Evolutionary conservation across 2,113 vertebrate species (phyloP).

Genomic region (Istiophorus platypterus): DNA sequence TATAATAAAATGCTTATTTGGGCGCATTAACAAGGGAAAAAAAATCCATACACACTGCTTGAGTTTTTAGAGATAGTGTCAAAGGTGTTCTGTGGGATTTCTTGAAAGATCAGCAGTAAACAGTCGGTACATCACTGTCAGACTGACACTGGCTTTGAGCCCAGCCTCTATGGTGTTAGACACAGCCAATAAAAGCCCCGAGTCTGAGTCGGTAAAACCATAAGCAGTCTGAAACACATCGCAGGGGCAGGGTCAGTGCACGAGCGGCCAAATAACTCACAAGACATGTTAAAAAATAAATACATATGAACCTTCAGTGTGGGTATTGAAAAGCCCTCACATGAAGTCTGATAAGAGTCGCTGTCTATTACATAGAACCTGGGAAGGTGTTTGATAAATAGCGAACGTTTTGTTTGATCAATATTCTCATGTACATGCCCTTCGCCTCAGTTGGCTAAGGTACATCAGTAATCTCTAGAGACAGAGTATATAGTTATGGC

Average conservation of each 20-base stretch:
- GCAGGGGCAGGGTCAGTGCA: neutral
- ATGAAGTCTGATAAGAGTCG: neutral
- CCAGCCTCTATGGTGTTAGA: constrained; percentile 20
- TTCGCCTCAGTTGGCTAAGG: constrained; percentile 33
- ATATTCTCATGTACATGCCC: constrained; percentile 24
- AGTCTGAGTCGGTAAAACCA: constrained; percentile 31
- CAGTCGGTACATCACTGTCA: constrained; percentile 17
- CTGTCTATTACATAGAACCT: constrained; percentile 27
- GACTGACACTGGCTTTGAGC: constrained; percentile 20
- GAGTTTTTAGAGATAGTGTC: constrained; percentile 9
- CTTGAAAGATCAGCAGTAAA: constrained; percentile 21
- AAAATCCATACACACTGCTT: neutral
- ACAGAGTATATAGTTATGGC: neutral
- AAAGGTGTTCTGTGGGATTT: constrained; percentile 19
- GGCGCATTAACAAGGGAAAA: neutral
- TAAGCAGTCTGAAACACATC: constrained; percentile 4
- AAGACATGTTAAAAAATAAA: neutral
- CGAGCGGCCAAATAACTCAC: neutral
- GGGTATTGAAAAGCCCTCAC: constrained; percentile 18
- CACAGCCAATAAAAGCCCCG: constrained; percentile 29
- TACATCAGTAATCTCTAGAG: constrained; percentile 5
- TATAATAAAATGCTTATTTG: neutral
- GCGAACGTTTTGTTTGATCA: constrained; percentile 32
- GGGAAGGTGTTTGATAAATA: constrained; percentile 16
- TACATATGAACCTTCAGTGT: neutral